Evolutionary conservation across 1,140 invertebrate species (phyloP), one percentile per base, ranked within the genome.

Genomic region (Zaprionus vittiger): DNA sequence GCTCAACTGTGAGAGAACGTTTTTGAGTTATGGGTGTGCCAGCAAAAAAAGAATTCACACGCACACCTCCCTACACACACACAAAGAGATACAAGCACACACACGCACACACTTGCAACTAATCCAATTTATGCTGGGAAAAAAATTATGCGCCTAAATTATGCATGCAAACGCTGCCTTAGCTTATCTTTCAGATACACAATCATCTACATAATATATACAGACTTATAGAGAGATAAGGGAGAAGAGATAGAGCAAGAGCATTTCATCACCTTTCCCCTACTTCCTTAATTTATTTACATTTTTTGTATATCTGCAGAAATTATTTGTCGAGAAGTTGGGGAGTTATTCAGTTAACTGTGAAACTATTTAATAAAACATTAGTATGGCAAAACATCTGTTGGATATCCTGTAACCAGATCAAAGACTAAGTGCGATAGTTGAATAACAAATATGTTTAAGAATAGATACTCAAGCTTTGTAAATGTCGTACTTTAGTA

Each of bases 61-160:
- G 20, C 28, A 70, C n/a, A 44, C n/a, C 5, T 31, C 28, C 41
- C n/a, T 14, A 44, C 31, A 12, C n/a, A 56, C 20, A 54, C n/a
- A 12, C n/a, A 26, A 0, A 26, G 24, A 26, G 24, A 26, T 26
- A 26, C 24, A 26, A 26, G 0, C 17, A 37, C 5, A 44, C 11
- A 56, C 24, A 14, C 38, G 47, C 41, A 44, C 31, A 60, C 22
- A 44, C 55, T 34, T 41, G 20, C 60, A 67, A 41, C 65, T 77
- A 77, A 77, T 77, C 62, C 71, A 77, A 77, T 77, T 77, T 73
- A 67, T 68, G 64, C 71, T 68, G 54, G 44, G 47, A 41, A 68
- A 77, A 77, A 63, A 77, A 56, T 73, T 67, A 73, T 77, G 34
- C 61, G 60, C 64, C 67, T 44, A 34, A 77, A 77, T 77, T 77